Evolutionary conservation across 2,888 invertebrate genomes (phyloP).

Genomic region (Tanytarsus gracilentus): DNA sequence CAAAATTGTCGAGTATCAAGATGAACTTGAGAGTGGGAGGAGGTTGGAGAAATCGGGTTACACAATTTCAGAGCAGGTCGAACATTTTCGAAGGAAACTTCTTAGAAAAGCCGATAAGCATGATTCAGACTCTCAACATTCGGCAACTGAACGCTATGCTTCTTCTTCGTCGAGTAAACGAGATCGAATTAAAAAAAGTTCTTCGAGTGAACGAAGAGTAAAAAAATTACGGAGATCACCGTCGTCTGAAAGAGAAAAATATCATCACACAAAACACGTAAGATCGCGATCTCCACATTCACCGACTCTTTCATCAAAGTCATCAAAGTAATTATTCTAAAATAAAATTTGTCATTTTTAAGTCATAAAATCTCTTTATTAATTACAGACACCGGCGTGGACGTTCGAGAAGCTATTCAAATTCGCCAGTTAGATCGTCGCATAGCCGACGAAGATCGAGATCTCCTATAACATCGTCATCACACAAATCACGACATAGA

Average conservation of each 20-base stretch:
- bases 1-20: conserved; percentile 90
- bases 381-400: conserved; percentile 8
- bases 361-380: background rate
- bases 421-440: conserved; percentile 6
- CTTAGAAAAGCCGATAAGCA: conserved; percentile 49
- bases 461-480: conserved; percentile 13
- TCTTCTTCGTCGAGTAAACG: conserved; percentile 11
- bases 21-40: conserved; percentile 84
- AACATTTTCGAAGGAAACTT: conserved; percentile 82
- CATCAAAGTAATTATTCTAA: background rate
- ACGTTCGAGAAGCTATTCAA: conserved; percentile 2
- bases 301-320: background rate
- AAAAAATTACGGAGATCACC: conserved; percentile 8
- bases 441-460: background rate
- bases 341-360: background rate
- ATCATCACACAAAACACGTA: background rate
- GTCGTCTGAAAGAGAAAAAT: conserved; percentile 18
- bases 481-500: conserved; percentile 17
- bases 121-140: conserved; percentile 25
- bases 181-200: background rate
- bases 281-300: conserved; percentile 2
- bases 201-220: background rate
- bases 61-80: conserved; percentile 72
- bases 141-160: conserved; percentile 8
- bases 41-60: conserved; percentile 63